A percentile compares a stretch with the other conserved stretches of the same genome.
Conservation (phyloP, 2,113 vertebrate genomes). For the Callaeas wilsoni region DNA sequence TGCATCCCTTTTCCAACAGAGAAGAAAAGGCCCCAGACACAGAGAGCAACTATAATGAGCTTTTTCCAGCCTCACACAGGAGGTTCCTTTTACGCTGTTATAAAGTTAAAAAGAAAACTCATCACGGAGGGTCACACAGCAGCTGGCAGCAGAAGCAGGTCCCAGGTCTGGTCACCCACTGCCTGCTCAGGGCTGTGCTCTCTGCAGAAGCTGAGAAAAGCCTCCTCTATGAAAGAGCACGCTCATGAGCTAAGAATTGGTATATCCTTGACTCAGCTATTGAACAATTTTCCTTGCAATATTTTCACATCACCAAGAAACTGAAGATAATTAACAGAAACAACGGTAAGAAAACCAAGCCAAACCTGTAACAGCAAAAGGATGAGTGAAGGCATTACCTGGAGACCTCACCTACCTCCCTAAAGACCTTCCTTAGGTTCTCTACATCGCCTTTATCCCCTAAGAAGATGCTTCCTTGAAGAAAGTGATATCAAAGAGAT, state of each 20-base stretch:
- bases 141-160: not conserved
- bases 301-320: not conserved
- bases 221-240: not conserved
- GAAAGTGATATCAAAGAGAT: not conserved
- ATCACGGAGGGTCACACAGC: rapidly evolving
- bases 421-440: not conserved
- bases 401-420: not conserved
- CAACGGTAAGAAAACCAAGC: not conserved
- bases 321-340: not conserved
- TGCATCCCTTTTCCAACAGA: not conserved
- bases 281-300: not conserved
- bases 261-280: not conserved
- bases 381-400: not conserved
- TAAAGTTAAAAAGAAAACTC: not conserved
- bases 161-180: not conserved
- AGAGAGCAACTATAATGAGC: not conserved
- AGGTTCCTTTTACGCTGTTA: not conserved
- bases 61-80: not conserved
- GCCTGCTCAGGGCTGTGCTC: not conserved
- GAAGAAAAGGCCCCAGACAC: not conserved
- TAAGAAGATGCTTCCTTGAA: not conserved
- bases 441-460: not conserved
- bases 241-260: not conserved
- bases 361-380: not conserved
- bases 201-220: not conserved